Conservation (phyloP, 2,888 invertebrate genomes). For the Laothoe populi region DNA sequence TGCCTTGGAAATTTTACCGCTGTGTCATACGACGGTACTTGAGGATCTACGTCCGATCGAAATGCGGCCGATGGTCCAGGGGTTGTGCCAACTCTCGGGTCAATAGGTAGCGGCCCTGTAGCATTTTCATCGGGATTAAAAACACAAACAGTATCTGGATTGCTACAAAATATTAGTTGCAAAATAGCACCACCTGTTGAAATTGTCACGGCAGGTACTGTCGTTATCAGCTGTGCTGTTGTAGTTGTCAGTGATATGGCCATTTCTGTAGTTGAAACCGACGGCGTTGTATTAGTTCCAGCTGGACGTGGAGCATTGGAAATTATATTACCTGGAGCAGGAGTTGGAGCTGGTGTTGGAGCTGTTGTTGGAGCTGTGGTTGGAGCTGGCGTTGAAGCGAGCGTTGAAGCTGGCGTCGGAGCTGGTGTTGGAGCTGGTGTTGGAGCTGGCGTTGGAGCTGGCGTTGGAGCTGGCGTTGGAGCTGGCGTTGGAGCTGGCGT, state of each 20-base stretch:
- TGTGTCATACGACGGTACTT: slow-evolving; percentile 60
- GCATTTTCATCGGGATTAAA: slow-evolving; percentile 71
- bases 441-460: background rate
- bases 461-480: background rate
- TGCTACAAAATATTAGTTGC: slow-evolving; percentile 71
- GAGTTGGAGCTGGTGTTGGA: slow-evolving; percentile 41
- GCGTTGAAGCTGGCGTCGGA: slow-evolving; percentile 32
- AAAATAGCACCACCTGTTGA: slow-evolving; percentile 62
- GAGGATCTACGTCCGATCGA: slow-evolving; percentile 63
- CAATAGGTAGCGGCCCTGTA: slow-evolving; percentile 74
- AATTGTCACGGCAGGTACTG: slow-evolving; percentile 40
- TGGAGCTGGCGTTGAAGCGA: slow-evolving; percentile 69
- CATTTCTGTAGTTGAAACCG: slow-evolving; percentile 36
- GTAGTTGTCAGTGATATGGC: slow-evolving; percentile 35
- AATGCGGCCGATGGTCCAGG: slow-evolving; percentile 61
- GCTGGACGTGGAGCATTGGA: slow-evolving; percentile 35
- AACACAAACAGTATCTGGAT: slow-evolving; percentile 74
- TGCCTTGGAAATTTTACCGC: slow-evolving; percentile 74
- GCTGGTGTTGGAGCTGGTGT: background rate
- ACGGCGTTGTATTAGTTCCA: slow-evolving; percentile 32
- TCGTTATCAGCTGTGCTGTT: slow-evolving; percentile 37
- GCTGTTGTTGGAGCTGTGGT: slow-evolving; percentile 56
- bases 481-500: slow-evolving; percentile 30
- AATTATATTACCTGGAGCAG: slow-evolving; percentile 34
- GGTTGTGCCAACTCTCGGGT: slow-evolving; percentile 78